Conservation (phyloP, 2,797 vertebrate species). For the Acipenser transmontanus region DNA sequence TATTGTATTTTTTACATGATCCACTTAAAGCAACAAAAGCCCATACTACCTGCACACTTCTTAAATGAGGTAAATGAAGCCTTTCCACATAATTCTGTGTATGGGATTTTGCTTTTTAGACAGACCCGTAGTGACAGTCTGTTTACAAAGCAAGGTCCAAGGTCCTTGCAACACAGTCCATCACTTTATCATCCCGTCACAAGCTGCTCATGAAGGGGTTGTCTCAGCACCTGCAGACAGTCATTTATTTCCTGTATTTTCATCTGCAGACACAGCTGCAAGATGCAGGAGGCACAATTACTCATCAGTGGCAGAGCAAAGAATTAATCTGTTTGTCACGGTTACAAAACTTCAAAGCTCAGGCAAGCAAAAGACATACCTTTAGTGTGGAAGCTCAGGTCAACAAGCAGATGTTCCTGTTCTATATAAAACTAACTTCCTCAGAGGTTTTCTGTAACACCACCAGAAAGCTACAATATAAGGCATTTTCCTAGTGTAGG, state of each 20-base stretch:
- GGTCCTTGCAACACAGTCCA: background rate
- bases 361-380: background rate
- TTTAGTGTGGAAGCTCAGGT: background rate
- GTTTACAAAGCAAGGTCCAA: background rate
- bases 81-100: too few relatives aligned
- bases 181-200: conserved; percentile 11
- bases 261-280: conserved; percentile 2
- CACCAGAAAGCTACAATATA: too few relatives aligned
- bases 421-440: too few relatives aligned
- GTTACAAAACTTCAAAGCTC: background rate
- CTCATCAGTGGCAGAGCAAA: conserved; percentile 5
- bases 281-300: background rate
- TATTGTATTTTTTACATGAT: too few relatives aligned
- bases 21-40: too few relatives aligned
- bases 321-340: conserved; percentile 16
- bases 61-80: too few relatives aligned
- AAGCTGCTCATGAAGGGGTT: background rate
- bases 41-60: too few relatives aligned
- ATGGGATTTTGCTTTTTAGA: too few relatives aligned
- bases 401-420: background rate
- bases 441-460: too few relatives aligned
- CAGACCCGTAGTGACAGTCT: background rate
- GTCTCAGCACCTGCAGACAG: background rate
- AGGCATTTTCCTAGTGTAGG: too few relatives aligned
- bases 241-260: background rate